Conservation (phyloP, 2,888 invertebrate genomes). For the Ochropleura leucogaster region DNA sequence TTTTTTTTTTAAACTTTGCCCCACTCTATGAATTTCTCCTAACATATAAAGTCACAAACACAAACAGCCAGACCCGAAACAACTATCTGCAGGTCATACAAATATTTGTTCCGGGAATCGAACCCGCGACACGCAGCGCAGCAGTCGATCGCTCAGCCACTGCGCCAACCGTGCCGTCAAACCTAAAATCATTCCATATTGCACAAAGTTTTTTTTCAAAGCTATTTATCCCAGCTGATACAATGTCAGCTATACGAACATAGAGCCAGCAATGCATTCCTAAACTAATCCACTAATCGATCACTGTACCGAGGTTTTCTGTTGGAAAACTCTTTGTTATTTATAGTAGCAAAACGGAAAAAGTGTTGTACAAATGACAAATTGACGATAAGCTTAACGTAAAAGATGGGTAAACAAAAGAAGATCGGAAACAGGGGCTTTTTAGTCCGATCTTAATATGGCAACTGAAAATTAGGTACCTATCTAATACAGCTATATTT, state of each 20-base stretch:
- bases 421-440: constrained; percentile 9
- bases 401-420: constrained; percentile 35
- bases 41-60: no score
- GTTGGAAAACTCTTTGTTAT: constrained; percentile 54
- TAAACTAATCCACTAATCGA: constrained; percentile 50
- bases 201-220: not conserved
- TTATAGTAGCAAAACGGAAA: constrained; percentile 35
- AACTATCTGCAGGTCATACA: no score
- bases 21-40: no score
- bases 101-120: no score
- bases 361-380: constrained; percentile 38
- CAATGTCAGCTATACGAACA: not conserved
- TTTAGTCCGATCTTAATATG: not conserved
- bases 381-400: constrained; percentile 42
- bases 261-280: constrained; percentile 22
- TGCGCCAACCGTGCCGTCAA: no score
- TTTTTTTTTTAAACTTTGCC: no score
- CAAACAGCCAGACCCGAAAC: no score
- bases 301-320: constrained; percentile 47
- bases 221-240: not conserved
- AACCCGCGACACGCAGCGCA: no score
- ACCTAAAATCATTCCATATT: no score
- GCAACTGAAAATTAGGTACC: not conserved
- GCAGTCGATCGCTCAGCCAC: no score
- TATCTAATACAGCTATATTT: not conserved